Conservation (phyloP, 2,113 vertebrate species). For the Herpetotheres cachinnans region DNA sequence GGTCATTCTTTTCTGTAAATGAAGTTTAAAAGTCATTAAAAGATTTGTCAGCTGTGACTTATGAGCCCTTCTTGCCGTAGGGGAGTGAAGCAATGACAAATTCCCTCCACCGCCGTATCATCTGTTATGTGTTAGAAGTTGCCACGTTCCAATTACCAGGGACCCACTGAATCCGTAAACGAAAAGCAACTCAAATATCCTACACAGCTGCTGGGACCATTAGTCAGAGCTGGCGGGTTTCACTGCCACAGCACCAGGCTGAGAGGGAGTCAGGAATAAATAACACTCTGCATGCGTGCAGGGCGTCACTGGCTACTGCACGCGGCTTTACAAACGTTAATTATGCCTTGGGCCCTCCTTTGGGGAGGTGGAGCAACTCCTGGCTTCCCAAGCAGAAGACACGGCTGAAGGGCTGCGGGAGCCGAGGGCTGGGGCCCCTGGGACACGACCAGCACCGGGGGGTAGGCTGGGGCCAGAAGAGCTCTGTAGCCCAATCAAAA, state of each 20-base stretch:
- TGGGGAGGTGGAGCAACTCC: background rate
- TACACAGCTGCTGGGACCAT: conserved; percentile 12
- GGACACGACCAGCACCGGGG: background rate
- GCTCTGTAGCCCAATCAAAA: background rate
- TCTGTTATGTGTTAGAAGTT: conserved; percentile 63
- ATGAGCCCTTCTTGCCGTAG: conserved; percentile 49
- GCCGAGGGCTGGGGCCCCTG: background rate
- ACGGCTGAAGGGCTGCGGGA: background rate
- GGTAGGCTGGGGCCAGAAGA: background rate
- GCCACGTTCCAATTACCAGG: conserved; percentile 66
- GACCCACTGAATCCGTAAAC: background rate
- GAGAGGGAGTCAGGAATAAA: background rate
- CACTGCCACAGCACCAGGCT: background rate
- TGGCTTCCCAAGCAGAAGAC: background rate
- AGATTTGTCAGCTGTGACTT: conserved; percentile 77
- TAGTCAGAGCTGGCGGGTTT: conserved; percentile 42
- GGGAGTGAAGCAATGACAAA: conserved; percentile 71
- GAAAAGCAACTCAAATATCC: conserved; percentile 32
- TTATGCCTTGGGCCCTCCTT: background rate
- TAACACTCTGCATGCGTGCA: background rate
- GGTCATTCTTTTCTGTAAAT: conserved; percentile 75
- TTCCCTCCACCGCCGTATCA: conserved; percentile 24
- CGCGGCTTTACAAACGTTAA: fast-evolving
- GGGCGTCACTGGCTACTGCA: background rate
- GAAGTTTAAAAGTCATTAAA: conserved; percentile 78